phyloP scores from a whole-genome alignment of 2,113 vertebrate genomes.

The Sebastes fasciatus region DNA sequence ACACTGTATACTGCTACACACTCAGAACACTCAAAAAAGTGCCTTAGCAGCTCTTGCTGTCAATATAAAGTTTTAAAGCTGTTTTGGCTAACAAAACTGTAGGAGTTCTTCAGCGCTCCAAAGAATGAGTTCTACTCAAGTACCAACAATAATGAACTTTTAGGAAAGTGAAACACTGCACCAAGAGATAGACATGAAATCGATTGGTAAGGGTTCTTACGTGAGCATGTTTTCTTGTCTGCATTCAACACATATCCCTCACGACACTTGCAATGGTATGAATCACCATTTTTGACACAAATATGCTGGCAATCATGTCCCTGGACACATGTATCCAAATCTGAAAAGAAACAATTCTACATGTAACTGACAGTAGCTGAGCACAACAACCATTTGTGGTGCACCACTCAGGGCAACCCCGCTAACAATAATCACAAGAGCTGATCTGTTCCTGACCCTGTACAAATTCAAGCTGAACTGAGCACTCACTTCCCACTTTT shows the following conservation, averaged over 20 bases:
- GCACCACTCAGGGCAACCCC: background rate
- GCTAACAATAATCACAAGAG: background rate
- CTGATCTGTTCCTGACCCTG: background rate
- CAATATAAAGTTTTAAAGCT: background rate
- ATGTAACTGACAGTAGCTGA: background rate
- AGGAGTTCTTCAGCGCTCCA: background rate
- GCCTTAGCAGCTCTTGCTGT: background rate
- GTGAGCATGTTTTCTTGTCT: background rate
- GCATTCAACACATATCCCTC: background rate
- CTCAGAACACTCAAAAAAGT: background rate
- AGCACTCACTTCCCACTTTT: background rate
- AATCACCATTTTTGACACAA: background rate
- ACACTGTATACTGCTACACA: background rate
- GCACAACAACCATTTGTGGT: background rate
- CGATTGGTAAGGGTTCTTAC: background rate
- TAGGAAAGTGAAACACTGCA: background rate
- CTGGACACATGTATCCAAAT: conserved; percentile 70
- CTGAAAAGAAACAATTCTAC: conserved; percentile 56
- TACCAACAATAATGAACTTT: background rate
- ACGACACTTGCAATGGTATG: background rate
- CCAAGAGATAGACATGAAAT: background rate
- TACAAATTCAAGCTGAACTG: background rate
- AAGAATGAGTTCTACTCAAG: background rate
- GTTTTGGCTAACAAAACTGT: background rate
- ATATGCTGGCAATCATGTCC: conserved; percentile 58